A percentile compares a stretch with the other conserved stretches of the same genome.
These are phyloP conservation scores for Eciton burchellii DNA, from an alignment of 1,140 invertebrate genomes.

Conservation along the genomic window DNA sequence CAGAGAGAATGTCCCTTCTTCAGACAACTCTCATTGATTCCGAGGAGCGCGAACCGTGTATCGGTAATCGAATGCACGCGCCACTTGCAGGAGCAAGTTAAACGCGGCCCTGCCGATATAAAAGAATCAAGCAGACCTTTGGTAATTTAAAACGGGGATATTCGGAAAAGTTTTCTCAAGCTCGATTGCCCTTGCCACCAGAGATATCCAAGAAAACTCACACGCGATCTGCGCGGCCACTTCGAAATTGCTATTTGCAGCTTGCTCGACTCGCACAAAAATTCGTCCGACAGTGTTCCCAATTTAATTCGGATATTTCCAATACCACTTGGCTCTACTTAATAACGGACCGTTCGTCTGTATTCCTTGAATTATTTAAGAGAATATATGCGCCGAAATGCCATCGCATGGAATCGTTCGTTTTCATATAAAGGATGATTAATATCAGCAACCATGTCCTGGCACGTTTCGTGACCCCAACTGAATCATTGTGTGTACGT, in stretches of 20 bases:
- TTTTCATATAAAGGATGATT: conserved; percentile 16
- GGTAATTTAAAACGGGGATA: conserved; percentile 47
- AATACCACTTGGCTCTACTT: conserved; percentile 41
- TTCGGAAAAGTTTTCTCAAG: conserved; percentile 30
- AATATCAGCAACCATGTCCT: neutral
- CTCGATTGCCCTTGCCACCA: conserved; percentile 1
- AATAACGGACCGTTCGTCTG: conserved; percentile 48
- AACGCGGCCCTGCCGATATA: neutral
- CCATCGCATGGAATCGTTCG: neutral
- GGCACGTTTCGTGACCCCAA: neutral
- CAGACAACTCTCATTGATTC: neutral
- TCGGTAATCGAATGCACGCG: conserved; percentile 33
- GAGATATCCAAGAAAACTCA: conserved; percentile 43
- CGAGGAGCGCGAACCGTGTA: neutral
- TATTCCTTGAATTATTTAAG: conserved; percentile 41
- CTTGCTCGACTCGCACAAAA: conserved; percentile 46
- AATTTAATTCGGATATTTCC: conserved; percentile 58
- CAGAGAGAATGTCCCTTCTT: neutral
- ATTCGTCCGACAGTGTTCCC: conserved; percentile 36
- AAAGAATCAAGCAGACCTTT: conserved; percentile 25
- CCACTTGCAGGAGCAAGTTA: neutral
- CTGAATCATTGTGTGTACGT: neutral
- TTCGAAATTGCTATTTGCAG: conserved; percentile 43
- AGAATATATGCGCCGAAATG: conserved; percentile 30
- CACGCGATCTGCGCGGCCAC: conserved; percentile 5